A percentile compares a stretch with the other conserved stretches of the same genome.
Evolutionary conservation across 2,113 vertebrate species (phyloP).

Genomic region (Odocoileus virginianus): DNA sequence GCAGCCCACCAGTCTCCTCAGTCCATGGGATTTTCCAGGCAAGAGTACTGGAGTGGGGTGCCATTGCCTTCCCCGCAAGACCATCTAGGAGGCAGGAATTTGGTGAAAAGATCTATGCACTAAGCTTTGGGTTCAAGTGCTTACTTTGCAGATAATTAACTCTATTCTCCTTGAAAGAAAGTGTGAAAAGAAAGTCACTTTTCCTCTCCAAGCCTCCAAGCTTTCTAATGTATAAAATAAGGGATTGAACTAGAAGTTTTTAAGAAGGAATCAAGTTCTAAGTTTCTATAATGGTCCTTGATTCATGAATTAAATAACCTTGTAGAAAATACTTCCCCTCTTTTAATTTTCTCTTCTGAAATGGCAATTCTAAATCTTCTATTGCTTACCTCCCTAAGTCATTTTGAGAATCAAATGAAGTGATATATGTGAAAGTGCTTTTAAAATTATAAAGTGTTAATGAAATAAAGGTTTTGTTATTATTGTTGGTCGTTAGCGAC

Average conservation of each 20-base stretch:
- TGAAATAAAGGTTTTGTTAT: background rate
- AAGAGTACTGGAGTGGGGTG: too few relatives aligned
- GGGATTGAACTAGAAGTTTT: background rate
- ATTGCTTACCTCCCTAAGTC: background rate
- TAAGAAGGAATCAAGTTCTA: background rate
- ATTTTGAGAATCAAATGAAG: slow-evolving; percentile 1
- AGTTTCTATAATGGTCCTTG: background rate
- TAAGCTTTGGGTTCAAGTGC: background rate
- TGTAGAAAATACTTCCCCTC: background rate
- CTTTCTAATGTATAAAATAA: background rate
- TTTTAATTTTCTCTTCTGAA: slow-evolving; percentile 34
- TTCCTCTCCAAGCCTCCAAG: background rate
- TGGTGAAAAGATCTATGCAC: background rate
- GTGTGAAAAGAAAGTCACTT: background rate
- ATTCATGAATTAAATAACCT: slow-evolving; percentile 12
- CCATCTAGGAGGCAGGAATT: background rate
- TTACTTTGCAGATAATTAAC: slow-evolving; percentile 4
- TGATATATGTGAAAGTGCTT: background rate
- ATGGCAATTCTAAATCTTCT: background rate
- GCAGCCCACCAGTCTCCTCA: too few relatives aligned
- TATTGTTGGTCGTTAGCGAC: background rate
- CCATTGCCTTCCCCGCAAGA: too few relatives aligned
- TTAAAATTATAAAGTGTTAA: background rate
- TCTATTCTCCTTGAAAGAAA: background rate
- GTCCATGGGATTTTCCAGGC: too few relatives aligned